Base-by-base conservation (phyloP, 2,888 invertebrate species). In the Hirtodrosophila histrioides region DNA sequence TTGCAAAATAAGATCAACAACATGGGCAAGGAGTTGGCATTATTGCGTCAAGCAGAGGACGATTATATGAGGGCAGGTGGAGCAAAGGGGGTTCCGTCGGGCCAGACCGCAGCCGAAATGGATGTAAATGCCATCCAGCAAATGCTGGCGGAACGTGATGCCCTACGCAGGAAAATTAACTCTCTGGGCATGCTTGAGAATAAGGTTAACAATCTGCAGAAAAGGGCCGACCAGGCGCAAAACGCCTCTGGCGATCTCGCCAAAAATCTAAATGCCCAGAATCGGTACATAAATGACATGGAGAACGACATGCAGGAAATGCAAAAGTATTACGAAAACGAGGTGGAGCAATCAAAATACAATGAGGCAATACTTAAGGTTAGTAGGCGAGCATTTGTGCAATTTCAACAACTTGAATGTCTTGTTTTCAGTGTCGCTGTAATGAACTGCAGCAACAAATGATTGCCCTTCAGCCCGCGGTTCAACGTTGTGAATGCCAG, bases 111-210 rank as follows among this genome's bases (percentile, higher is more conserved):
- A 2, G 43, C 72, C 0, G 77, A 86, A 2, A 63, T 70, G 40
- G 87, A 90, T 74, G 68, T 73, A 0, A 74, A 79, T 0, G 77
- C 73, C 43, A 75, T 90, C 2, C 75, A 81, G 9, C 58, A 50
- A 4, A 88, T 91, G 23, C 55, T 89, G 1, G 75, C 82, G 0
- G 88, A 91, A 53, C 89, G 89, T 6, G 83, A 90, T 63, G 63
- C 79, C 1, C 72, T 90, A 24, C 79, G 90, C 8, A 79, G 69
- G 4, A 85, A 89, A 45, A 75, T 73, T 11, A 74, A 51, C 50
- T 50, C 62, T 2, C 60, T 86, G 8, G 75, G 75, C 11, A 60
- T 44, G 33, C 61, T 84, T 9, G 74, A 70, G 48, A 64, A 63
- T 4, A 75, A 80, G 56, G 70, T 76, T 9, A 50, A 24, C 3